Percentiles rank a stretch among this genome's conserved stretches.
These are phyloP conservation scores for Danionella dracula DNA, from an alignment of 2,797 vertebrate genomes.

Conservation along the genomic window DNA sequence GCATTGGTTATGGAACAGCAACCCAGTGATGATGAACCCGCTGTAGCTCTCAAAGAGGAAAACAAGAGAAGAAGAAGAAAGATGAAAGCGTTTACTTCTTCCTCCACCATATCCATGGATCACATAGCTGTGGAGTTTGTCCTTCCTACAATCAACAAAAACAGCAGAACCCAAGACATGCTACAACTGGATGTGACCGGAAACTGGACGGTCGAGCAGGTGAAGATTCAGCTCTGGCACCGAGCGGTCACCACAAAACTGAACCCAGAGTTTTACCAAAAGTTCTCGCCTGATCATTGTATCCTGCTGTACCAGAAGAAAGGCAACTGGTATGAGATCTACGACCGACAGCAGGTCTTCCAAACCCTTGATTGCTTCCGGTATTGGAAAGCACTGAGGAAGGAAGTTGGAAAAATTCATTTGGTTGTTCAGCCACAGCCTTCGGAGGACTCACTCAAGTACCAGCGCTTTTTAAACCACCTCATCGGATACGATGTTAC, in stretches of 20 bases:
- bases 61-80: constrained; percentile 79
- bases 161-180: constrained; percentile 66
- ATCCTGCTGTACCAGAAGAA: constrained; percentile 96
- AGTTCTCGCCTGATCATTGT: constrained; percentile 84
- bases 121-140: constrained; percentile 85
- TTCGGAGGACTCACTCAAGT: constrained; percentile 75
- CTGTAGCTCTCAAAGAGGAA: constrained; percentile 79
- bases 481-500: constrained; percentile 96
- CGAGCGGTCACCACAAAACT: constrained; percentile 80
- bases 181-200: constrained; percentile 81
- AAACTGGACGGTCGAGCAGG: constrained; percentile 92
- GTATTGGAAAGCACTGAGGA: constrained; percentile 88
- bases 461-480: constrained; percentile 86
- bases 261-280: constrained; percentile 85
- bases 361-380: constrained; percentile 94
- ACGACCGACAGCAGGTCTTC: constrained; percentile 93
- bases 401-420: constrained; percentile 86
- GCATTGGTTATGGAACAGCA: constrained; percentile 80
- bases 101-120: constrained; percentile 74
- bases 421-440: constrained; percentile 75
- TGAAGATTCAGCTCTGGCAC: constrained; percentile 93
- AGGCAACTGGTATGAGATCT: constrained; percentile 94
- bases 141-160: constrained; percentile 78
- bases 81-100: constrained; percentile 80
- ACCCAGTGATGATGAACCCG: constrained; percentile 70